Evolutionary conservation across 2,888 invertebrate species (phyloP).

Genomic region (Idaea dimidiata): DNA sequence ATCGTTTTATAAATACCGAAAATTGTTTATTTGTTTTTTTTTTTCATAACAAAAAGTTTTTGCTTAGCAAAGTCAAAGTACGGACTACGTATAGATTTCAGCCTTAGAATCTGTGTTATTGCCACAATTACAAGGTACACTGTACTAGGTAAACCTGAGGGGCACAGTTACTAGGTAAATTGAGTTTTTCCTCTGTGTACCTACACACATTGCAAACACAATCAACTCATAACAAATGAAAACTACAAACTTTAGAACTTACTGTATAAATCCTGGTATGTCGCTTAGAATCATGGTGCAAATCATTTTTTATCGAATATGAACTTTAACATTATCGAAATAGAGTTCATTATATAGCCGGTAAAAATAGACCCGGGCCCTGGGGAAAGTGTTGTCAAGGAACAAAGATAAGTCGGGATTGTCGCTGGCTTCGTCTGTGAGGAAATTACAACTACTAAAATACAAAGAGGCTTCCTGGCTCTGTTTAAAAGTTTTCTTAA

Average conservation of each 20-base stretch:
- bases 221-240: conserved; percentile 65
- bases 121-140: too few species aligned
- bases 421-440: conserved; percentile 63
- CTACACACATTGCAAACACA: conserved; percentile 15
- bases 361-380: conserved; percentile 42
- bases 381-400: conserved; percentile 75
- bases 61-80: too few species aligned
- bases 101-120: too few species aligned
- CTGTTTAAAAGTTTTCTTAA: conserved; percentile 42
- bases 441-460: conserved; percentile 70
- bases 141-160: too few species aligned
- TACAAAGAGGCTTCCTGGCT: conserved; percentile 56
- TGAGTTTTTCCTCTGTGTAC: too few species aligned
- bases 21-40: too few species aligned
- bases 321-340: conserved; percentile 20
- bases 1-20: too few species aligned
- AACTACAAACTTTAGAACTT: conserved; percentile 69
- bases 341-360: conserved; percentile 33
- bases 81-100: too few species aligned
- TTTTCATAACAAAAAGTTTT: too few species aligned
- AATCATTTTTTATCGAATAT: conserved; percentile 5
- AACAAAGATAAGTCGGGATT: conserved; percentile 76
- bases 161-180: too few species aligned
- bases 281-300: conserved; percentile 24
- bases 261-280: conserved; percentile 61